Percentiles rank a stretch among this genome's conserved stretches.
These are phyloP conservation scores for Ephestia elutella DNA, from an alignment of 1,140 invertebrate genomes.

Conservation along the genomic window DNA sequence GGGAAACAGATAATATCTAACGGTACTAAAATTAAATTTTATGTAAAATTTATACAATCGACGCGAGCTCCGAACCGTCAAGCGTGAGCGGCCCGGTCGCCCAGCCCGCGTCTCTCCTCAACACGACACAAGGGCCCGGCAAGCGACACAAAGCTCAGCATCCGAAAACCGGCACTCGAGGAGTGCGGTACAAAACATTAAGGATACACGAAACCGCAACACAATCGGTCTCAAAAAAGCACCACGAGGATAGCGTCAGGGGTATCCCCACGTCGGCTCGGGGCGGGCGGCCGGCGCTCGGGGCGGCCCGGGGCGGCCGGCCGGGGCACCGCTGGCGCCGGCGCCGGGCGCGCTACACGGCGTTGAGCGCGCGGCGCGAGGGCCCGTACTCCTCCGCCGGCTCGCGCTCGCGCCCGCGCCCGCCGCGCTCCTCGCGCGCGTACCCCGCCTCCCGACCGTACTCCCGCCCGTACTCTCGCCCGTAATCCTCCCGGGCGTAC, in stretches of 20 bases:
- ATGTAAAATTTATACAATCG: slow-evolving; percentile 65
- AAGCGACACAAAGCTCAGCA: slow-evolving; percentile 58
- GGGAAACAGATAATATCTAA: slow-evolving; percentile 70
- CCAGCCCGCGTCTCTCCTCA: neutral
- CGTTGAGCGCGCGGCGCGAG: slow-evolving; percentile 67
- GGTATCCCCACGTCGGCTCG: neutral
- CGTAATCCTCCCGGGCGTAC: slow-evolving; percentile 50
- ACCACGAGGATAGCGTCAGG: slow-evolving; percentile 10
- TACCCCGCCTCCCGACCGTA: slow-evolving; percentile 37
- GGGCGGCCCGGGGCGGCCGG: neutral
- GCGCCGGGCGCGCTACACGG: slow-evolving; percentile 44
- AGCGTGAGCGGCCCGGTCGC: slow-evolving; percentile 13
- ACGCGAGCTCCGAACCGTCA: slow-evolving; percentile 37
- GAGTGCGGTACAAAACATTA: slow-evolving; percentile 11
- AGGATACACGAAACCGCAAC: slow-evolving; percentile 32
- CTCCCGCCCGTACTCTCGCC: slow-evolving; percentile 58
- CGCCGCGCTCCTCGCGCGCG: slow-evolving; percentile 7
- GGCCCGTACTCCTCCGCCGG: slow-evolving; percentile 64
- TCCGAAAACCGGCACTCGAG: slow-evolving; percentile 23
- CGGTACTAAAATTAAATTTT: slow-evolving; percentile 66
- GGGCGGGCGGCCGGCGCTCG: neutral
- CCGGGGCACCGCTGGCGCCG: slow-evolving; percentile 7
- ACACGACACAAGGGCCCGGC: slow-evolving; percentile 9
- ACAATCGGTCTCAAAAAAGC: slow-evolving; percentile 24
- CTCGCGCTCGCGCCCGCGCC: slow-evolving; percentile 44